These are phyloP conservation scores for Anoplopoma fimbria DNA, from an alignment of 2,113 vertebrate species.

Conservation along the genomic window DNA sequence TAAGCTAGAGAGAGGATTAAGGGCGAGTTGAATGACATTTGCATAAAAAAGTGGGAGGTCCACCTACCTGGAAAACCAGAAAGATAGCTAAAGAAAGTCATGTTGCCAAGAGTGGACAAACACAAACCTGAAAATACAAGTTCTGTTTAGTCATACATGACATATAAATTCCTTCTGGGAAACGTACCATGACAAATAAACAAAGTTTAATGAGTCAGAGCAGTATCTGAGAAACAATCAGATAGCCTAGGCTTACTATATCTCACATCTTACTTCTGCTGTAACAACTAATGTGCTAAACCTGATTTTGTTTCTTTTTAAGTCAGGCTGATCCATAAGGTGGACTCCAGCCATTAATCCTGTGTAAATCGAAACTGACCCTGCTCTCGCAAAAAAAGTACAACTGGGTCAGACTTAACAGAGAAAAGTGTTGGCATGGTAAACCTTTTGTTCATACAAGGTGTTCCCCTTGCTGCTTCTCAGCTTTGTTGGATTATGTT, in stretches of 20 bases:
- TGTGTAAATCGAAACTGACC: not conserved
- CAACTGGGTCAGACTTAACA: slow-evolving; percentile 40
- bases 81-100: not conserved
- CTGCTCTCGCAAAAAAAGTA: not conserved
- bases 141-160: not conserved
- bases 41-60: not conserved
- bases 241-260: not conserved
- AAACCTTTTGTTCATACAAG: slow-evolving; percentile 47
- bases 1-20: not conserved
- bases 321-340: not conserved
- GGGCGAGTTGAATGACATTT: not conserved
- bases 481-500: slow-evolving; percentile 37
- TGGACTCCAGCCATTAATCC: not conserved
- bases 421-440: slow-evolving; percentile 29
- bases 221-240: slow-evolving; percentile 6
- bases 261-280: not conserved
- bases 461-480: slow-evolving; percentile 7
- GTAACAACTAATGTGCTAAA: not conserved
- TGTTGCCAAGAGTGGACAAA: not conserved
- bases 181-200: slow-evolving; percentile 7
- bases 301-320: not conserved
- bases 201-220: not conserved
- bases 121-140: slow-evolving; percentile 15
- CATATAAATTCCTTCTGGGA: not conserved
- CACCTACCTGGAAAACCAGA: slow-evolving; percentile 21